Evolutionary conservation across 2,113 vertebrate genomes (phyloP).

Genomic region (Zosterops hypoxanthus): DNA sequence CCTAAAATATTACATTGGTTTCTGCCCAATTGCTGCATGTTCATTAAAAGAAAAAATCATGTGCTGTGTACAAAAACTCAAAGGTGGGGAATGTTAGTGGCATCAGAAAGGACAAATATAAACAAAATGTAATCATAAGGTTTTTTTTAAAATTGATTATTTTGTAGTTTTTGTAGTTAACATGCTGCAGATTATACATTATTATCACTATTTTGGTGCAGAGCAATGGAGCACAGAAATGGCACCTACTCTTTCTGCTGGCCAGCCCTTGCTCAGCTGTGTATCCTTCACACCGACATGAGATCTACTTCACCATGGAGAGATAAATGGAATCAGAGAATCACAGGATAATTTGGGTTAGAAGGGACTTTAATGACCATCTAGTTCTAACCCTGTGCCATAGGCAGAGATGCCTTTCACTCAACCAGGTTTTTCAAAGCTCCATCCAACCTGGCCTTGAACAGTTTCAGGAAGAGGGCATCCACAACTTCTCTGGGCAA

Average conservation of each 20-base stretch:
- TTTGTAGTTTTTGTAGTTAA: not conserved
- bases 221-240: not conserved
- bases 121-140: not conserved
- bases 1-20: not conserved
- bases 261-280: not conserved
- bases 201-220: not conserved
- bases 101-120: not conserved
- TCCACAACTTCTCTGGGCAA: not conserved
- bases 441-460: not conserved
- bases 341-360: not conserved
- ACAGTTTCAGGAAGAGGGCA: not conserved
- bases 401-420: not conserved
- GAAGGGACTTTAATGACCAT: not conserved
- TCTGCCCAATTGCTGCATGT: not conserved
- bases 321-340: not conserved
- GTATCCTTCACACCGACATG: not conserved
- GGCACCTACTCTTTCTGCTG: fast-evolving
- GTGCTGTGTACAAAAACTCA: not conserved
- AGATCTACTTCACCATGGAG: not conserved
- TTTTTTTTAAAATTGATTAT: fast-evolving
- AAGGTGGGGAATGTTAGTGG: not conserved
- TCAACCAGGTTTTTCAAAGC: not conserved
- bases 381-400: not conserved
- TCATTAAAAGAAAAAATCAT: not conserved
- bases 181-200: not conserved